Evolutionary conservation across 2,888 invertebrate species (phyloP).

Genomic region (Diarsia dahlii): DNA sequence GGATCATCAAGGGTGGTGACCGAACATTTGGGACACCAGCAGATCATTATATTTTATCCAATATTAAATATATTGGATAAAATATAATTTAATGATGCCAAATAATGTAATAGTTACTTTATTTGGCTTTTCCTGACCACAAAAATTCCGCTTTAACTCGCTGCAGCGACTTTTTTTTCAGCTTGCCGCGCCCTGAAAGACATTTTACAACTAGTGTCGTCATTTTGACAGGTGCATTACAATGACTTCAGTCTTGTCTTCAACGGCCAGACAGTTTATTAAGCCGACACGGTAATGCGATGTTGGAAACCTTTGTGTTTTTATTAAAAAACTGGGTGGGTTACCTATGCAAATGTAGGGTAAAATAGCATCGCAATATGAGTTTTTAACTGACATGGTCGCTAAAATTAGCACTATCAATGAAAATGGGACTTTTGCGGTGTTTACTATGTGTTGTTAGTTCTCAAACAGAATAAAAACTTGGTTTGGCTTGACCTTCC

Average conservation of each 20-base stretch:
- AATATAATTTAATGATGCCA: background rate
- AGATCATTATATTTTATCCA: background rate
- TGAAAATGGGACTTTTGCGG: too few relatives aligned
- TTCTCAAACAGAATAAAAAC: too few relatives aligned
- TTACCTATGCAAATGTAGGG: background rate
- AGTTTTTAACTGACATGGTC: too few relatives aligned
- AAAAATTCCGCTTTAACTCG: conserved; percentile 22
- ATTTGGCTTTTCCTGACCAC: background rate
- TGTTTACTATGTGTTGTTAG: too few relatives aligned
- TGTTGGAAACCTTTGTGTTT: conserved; percentile 34
- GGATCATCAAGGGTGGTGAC: background rate
- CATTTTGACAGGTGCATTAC: conserved; percentile 83
- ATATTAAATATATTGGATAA: too few relatives aligned
- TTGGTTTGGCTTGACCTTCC: too few relatives aligned
- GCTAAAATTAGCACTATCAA: too few relatives aligned
- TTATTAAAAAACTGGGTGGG: background rate
- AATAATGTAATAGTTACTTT: background rate
- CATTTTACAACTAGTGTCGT: conserved; percentile 81
- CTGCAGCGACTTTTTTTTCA: conserved; percentile 36
- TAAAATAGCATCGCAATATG: background rate
- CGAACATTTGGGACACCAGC: background rate
- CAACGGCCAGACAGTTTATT: conserved; percentile 71
- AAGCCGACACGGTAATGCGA: conserved; percentile 38
- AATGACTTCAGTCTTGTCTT: conserved; percentile 71
- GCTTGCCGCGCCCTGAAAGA: conserved; percentile 61